Percentiles rank a stretch among this genome's conserved stretches.
These are phyloP conservation scores for Brachionichthys hirsutus DNA, from an alignment of 2,113 vertebrate genomes.

Conservation along the genomic window DNA sequence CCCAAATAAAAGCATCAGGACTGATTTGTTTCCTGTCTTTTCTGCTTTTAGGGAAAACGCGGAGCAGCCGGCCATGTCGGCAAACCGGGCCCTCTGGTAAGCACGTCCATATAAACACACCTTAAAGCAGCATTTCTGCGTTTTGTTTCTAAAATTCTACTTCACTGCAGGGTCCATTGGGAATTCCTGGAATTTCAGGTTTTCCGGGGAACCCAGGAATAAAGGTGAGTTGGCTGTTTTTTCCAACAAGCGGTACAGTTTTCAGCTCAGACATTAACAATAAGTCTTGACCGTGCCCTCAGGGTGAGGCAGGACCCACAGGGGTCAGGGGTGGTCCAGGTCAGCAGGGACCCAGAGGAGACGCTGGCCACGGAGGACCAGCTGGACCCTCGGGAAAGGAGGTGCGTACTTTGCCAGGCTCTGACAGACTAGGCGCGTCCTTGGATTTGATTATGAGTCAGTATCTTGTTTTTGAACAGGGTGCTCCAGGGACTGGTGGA, in stretches of 20 bases:
- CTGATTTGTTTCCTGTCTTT: neutral
- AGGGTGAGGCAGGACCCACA: slow-evolving; percentile 93
- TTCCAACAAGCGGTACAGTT: too few relatives aligned
- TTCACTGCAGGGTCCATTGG: slow-evolving; percentile 85
- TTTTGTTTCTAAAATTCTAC: neutral
- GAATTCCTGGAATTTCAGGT: slow-evolving; percentile 85
- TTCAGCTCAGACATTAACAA: neutral
- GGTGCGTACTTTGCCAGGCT: slow-evolving; percentile 57
- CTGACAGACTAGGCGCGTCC: neutral
- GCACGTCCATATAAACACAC: slow-evolving; percentile 5
- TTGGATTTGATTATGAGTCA: neutral
- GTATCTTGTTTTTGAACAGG: slow-evolving; percentile 43
- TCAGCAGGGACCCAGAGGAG: slow-evolving; percentile 89
- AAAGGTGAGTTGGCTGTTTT: slow-evolving; percentile 80
- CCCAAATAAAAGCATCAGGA: neutral
- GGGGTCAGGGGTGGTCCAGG: slow-evolving; percentile 90
- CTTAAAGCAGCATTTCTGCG: neutral
- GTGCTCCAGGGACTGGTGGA: slow-evolving; percentile 55
- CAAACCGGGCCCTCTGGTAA: slow-evolving; percentile 85
- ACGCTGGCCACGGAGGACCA: slow-evolving; percentile 83
- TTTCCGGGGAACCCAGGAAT: slow-evolving; percentile 91
- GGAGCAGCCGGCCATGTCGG: slow-evolving; percentile 88
- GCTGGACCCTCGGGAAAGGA: slow-evolving; percentile 82
- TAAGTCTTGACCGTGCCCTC: neutral
- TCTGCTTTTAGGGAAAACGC: slow-evolving; percentile 83